Percentiles rank a stretch among this genome's conserved stretches.
Evolutionary conservation across 2,888 invertebrate genomes (phyloP).

Genomic region (Leucophenga maculata): DNA sequence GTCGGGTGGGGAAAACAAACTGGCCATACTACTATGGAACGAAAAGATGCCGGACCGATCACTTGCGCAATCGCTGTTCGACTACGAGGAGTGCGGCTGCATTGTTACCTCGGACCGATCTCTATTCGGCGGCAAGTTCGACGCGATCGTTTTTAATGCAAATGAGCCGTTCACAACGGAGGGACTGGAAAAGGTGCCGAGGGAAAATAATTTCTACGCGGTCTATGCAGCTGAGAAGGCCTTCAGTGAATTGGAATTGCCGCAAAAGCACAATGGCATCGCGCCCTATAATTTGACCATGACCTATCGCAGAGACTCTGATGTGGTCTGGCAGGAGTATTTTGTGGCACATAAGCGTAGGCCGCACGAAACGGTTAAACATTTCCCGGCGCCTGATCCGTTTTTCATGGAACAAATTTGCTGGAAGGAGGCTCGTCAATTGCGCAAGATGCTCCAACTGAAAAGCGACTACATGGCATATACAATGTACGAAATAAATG

Average conservation of each 20-base stretch:
- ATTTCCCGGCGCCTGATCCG: constrained; percentile 21
- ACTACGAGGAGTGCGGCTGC: constrained; percentile 42
- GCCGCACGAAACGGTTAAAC: background rate
- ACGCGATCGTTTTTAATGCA: constrained; percentile 49
- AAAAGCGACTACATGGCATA: background rate
- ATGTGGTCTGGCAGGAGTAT: constrained; percentile 43
- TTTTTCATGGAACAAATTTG: constrained; percentile 13
- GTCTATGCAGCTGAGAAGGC: constrained; percentile 41
- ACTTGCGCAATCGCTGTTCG: background rate
- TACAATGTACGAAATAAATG: constrained; percentile 38
- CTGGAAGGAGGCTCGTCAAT: too few species aligned
- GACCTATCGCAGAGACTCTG: constrained; percentile 53
- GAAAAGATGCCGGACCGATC: background rate
- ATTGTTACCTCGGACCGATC: constrained; percentile 38
- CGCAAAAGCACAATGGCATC: background rate
- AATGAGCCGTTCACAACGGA: constrained; percentile 38
- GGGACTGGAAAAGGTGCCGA: constrained; percentile 25
- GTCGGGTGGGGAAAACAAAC: background rate
- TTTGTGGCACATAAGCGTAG: constrained; percentile 26
- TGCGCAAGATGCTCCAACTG: background rate
- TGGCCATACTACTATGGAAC: constrained; percentile 50
- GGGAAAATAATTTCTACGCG: constrained; percentile 26
- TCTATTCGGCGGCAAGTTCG: constrained; percentile 18
- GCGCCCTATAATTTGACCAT: constrained; percentile 47
- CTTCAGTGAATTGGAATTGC: constrained; percentile 5